Conservation (phyloP, 2,113 vertebrate species). For the Suricata suricatta region DNA sequence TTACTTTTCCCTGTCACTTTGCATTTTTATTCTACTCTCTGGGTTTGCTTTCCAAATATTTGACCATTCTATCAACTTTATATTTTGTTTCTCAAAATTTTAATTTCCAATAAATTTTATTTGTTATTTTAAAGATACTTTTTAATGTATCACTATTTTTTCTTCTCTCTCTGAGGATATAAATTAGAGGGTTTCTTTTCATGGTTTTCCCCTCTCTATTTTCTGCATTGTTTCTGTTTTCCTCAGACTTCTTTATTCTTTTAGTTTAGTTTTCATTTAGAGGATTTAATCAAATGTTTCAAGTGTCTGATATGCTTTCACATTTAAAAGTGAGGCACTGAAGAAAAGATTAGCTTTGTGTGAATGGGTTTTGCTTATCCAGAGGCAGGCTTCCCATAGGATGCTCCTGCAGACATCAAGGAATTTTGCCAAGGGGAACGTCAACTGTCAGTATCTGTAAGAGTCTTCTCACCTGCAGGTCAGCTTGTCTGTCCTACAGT, state of each 20-base stretch:
- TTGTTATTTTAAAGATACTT: background rate
- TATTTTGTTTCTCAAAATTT: constrained; percentile 29
- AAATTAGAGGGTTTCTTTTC: background rate
- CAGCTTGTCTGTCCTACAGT: background rate
- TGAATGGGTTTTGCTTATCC: background rate
- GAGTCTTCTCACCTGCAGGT: background rate
- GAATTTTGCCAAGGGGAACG: background rate
- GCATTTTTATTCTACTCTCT: background rate
- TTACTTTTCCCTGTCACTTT: background rate
- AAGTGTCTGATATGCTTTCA: background rate
- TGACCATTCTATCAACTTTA: background rate
- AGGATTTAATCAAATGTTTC: background rate
- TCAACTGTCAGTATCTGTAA: background rate
- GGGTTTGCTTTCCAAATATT: background rate
- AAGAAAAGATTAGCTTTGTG: background rate
- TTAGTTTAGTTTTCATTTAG: background rate
- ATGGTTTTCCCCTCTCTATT: background rate
- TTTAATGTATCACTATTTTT: background rate
- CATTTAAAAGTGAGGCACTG: background rate
- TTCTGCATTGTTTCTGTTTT: background rate
- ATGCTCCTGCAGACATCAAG: background rate
- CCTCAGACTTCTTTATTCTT: background rate
- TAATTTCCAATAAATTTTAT: constrained; percentile 21
- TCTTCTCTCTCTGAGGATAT: background rate
- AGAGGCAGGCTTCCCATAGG: background rate